phyloP scores from a whole-genome alignment of 2,797 vertebrate genomes.

The Pseudocheirus occidentalis region DNA sequence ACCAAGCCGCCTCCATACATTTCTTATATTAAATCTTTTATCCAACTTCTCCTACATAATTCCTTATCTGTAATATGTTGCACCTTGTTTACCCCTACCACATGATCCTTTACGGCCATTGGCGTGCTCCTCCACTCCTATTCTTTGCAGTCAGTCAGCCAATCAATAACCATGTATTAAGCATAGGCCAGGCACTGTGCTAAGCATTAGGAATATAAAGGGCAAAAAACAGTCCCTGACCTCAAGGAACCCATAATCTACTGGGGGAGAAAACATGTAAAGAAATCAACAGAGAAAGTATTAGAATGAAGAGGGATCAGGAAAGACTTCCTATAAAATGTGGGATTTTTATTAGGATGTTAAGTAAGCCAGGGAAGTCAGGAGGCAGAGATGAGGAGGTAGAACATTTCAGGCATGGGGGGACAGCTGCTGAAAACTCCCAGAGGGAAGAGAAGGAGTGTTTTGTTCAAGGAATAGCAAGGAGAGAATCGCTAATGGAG shows the following conservation, averaged over 20 bases:
- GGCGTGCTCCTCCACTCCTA: background rate
- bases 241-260: background rate
- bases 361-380: background rate
- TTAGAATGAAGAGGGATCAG: background rate
- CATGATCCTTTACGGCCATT: background rate
- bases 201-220: background rate
- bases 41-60: background rate
- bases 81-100: background rate
- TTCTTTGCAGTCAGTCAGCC: background rate
- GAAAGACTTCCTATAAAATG: background rate
- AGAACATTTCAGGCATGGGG: background rate
- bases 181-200: background rate
- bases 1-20: no score
- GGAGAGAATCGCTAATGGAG: background rate
- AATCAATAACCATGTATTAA: background rate
- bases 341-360: background rate
- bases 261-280: background rate
- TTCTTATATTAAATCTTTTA: background rate
- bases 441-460: background rate
- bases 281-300: background rate
- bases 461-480: background rate
- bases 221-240: background rate
- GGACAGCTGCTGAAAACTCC: background rate
- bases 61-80: background rate
- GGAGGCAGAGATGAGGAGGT: background rate